Conservation (phyloP, 1,140 invertebrate species). For the Drosophila setifemur region DNA sequence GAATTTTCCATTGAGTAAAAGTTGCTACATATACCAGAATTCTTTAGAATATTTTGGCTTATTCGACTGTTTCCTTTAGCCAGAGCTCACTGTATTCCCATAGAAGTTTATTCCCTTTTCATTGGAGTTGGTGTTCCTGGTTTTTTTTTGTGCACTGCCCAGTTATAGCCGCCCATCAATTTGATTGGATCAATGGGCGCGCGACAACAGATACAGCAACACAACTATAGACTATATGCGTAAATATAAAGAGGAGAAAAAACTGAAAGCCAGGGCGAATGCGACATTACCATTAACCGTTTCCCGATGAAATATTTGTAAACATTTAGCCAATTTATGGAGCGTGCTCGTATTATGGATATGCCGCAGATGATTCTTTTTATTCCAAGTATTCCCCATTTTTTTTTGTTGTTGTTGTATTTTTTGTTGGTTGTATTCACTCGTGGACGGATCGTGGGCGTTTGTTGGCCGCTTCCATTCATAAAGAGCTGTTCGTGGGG, state of each 20-base stretch:
- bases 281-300: slow-evolving; percentile 28
- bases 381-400: too few species aligned
- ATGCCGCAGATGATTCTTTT: slow-evolving; percentile 22
- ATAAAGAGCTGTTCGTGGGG: slow-evolving; percentile 63
- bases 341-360: slow-evolving; percentile 56
- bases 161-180: slow-evolving; percentile 71
- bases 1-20: too few species aligned
- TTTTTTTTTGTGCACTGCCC: slow-evolving; percentile 39
- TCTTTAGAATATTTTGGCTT: too few species aligned
- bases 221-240: slow-evolving; percentile 25
- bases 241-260: slow-evolving; percentile 8
- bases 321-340: slow-evolving; percentile 77
- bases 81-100: slow-evolving; percentile 36
- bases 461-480: slow-evolving; percentile 58
- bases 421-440: not conserved
- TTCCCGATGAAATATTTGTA: slow-evolving; percentile 73
- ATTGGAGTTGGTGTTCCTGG: not conserved
- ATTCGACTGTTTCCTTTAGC: too few species aligned
- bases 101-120: slow-evolving; percentile 59
- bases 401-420: not conserved
- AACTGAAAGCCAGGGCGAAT: not conserved
- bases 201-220: slow-evolving; percentile 61
- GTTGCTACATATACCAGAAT: too few species aligned
- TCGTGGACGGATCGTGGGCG: slow-evolving; percentile 26
- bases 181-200: slow-evolving; percentile 72